Conservation (phyloP, 2,113 vertebrate genomes). For the Pyxicephalus adspersus region DNA sequence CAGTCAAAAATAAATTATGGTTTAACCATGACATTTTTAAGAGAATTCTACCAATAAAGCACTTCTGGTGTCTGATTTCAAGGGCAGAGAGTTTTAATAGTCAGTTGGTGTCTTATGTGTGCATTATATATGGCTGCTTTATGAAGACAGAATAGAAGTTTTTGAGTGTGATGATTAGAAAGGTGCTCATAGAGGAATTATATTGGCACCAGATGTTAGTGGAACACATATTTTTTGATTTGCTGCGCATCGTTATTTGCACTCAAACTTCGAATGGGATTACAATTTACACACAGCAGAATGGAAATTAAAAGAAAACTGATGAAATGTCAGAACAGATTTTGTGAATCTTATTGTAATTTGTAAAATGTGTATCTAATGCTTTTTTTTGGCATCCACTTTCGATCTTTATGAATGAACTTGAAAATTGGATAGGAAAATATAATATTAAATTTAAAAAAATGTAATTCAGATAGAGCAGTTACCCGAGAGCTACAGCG, state of each 20-base stretch:
- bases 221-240: conserved; percentile 5
- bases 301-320: conserved; percentile 15
- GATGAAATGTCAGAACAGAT: conserved; percentile 1
- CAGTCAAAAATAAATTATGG: too few species aligned
- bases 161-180: conserved; percentile 17
- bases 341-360: neutral
- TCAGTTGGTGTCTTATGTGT: too few species aligned
- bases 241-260: conserved; percentile 6
- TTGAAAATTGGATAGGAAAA: neutral
- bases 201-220: conserved; percentile 22
- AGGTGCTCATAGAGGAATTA: conserved; percentile 23
- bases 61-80: too few species aligned
- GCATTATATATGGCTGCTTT: neutral
- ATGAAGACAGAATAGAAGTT: neutral
- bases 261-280: neutral
- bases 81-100: too few species aligned
- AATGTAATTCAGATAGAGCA: neutral
- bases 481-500: too few species aligned
- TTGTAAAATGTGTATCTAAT: neutral
- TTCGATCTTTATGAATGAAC: neutral
- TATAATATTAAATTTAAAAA: too few species aligned
- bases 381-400: neutral
- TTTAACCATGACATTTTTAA: too few species aligned
- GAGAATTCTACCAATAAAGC: too few species aligned
- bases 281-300: neutral